Evolutionary conservation across 2,888 invertebrate species (phyloP), one percentile per base, ranked within the genome.

Genomic region (Cephus rjabovi): DNA sequence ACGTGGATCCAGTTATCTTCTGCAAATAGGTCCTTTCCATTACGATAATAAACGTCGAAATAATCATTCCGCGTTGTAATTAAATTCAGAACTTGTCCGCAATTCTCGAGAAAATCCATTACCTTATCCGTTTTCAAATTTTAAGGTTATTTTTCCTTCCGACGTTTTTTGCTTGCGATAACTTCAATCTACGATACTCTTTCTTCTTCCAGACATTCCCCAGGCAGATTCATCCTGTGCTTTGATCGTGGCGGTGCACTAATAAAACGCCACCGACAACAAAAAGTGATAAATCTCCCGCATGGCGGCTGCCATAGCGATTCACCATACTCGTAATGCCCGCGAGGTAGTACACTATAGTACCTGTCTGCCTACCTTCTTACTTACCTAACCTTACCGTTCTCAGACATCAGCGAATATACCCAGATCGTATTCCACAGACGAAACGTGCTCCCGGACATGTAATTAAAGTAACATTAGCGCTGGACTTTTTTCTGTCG

Each of bases 241-340:
- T 71, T 71, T 71, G 71, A 56, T 23, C 9, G 56, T 56, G 56
- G 56, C 56, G 56, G 71, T 71, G 71, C 71, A 34, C 76, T 76
- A 76, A 76, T 76, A 76, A 76, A 76, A 76, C 76, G 76, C 71
- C n/a, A 35, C 71, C 34, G n/a, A 69, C 71, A 70, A 76, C 79
- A 81, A 82, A 81, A 80, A 82, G 81, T 81, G 81, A 82, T 82
- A 81, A 82, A 82, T 82, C 81, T 82, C 81, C 33, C 71, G 71
- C 77, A 73, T 77, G 79, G 73, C 76, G 76, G 23, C 56, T 56
- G 56, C 56, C 56, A 56, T 23, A 9, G 79, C 79, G 80, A 82
- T 82, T 81, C 82, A 81, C 81, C 81, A 82, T 82, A 81, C 76
- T 77, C 79, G 37, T 76, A 70, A 76, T 34, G 69, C 70, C 34